Evolutionary conservation across 2,888 invertebrate species (phyloP).

Genomic region (Isotomurus palustris): DNA sequence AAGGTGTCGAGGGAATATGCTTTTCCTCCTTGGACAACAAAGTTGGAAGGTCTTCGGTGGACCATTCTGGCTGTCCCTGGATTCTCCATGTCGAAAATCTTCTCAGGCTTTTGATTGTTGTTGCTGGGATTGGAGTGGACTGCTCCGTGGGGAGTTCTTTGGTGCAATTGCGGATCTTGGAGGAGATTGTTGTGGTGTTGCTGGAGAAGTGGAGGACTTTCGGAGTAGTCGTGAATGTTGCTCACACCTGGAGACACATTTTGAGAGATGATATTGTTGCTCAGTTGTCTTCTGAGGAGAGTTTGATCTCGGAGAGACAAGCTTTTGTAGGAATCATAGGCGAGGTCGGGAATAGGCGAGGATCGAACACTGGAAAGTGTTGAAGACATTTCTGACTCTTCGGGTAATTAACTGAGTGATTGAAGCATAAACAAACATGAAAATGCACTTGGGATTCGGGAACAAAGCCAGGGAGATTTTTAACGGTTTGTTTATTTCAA

Average conservation of each 20-base stretch:
- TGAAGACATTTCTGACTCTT: constrained; percentile 37
- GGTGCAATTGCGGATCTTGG: too few relatives aligned
- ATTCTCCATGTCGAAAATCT: not conserved
- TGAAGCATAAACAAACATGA: too few relatives aligned
- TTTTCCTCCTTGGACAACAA: constrained; percentile 34
- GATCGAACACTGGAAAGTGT: constrained; percentile 42
- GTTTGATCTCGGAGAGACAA: constrained; percentile 42
- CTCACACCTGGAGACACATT: constrained; percentile 2
- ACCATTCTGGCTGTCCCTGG: not conserved
- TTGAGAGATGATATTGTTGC: constrained; percentile 19
- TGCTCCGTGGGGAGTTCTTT: too few relatives aligned
- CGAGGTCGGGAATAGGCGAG: constrained; percentile 45
- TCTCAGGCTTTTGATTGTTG: not conserved
- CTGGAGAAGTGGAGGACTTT: constrained; percentile 4
- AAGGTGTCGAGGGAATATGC: constrained; percentile 38
- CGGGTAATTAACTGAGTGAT: too few relatives aligned
- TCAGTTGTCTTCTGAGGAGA: constrained; percentile 38
- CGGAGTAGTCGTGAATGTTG: constrained; percentile 1
- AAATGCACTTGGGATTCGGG: too few relatives aligned
- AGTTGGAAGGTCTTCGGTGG: constrained; percentile 24
- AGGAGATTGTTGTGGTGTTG: not conserved
- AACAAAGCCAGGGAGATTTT: too few relatives aligned
- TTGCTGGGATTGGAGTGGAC: not conserved
- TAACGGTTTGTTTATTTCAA: too few relatives aligned
- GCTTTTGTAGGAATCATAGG: constrained; percentile 42